These are phyloP conservation scores for Phragmatobia fuliginosa DNA, from an alignment of 2,888 invertebrate species.

Conservation along the genomic window DNA sequence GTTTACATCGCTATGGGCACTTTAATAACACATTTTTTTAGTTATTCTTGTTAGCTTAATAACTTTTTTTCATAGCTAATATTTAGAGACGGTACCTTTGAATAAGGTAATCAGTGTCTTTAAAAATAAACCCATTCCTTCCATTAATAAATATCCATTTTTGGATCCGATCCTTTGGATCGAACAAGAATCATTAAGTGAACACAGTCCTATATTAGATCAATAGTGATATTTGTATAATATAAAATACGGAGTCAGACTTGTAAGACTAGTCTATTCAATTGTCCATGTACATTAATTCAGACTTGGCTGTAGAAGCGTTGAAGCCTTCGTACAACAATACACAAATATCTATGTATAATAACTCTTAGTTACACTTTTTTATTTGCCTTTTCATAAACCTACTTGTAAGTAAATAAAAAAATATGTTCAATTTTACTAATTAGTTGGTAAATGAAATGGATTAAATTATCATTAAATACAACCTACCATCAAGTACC, in stretches of 20 bases:
- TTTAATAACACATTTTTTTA: no score
- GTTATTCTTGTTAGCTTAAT: background rate
- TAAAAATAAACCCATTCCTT: background rate
- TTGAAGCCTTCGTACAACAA: no score
- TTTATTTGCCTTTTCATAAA: no score
- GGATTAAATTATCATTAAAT: slow-evolving; percentile 26
- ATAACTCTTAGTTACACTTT: no score
- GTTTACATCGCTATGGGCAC: background rate
- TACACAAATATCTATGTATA: no score
- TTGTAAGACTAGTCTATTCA: background rate
- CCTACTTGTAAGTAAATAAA: no score
- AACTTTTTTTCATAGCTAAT: background rate
- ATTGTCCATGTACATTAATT: background rate
- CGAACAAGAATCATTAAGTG: background rate
- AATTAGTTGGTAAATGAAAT: slow-evolving; percentile 2
- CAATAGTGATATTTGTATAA: background rate
- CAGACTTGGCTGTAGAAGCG: background rate
- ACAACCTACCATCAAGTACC: slow-evolving; percentile 41
- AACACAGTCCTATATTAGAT: background rate
- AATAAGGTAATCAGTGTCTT: background rate
- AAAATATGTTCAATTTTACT: background rate
- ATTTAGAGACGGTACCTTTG: background rate
- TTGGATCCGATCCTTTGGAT: background rate
- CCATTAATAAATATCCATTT: background rate
- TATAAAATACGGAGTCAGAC: no score